Base-by-base conservation (phyloP, 2,797 vertebrate species). In the Gadopsis marmoratus region DNA sequence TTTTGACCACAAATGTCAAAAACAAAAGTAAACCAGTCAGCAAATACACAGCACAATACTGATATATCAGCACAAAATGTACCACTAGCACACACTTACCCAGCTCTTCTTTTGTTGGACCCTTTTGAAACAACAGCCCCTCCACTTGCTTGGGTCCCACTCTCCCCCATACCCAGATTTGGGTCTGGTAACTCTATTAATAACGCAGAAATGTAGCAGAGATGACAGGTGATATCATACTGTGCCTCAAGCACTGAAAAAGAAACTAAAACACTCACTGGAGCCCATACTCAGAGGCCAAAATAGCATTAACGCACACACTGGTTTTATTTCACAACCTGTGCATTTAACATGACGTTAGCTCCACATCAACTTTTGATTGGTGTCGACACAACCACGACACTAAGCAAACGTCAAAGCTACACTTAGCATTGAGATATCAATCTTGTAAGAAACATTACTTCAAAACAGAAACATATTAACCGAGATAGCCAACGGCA, bases 111-210 rank as follows among this genome's bases (percentile, higher is more conserved):
- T 90, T 99, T 99, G 92, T 88, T 96, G 88, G 91, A 87, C 23
- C 97, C 91, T 64, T 98, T 96, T 69, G 96, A 95, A 35, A 94
- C 93, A 1, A 96, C 85, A n/a, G 94, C 90, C 65, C 94, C 96
- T 33, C 92, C 94, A 3, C 94, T 91, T 45, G 91, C 93, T 16
- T 96, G 86, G 69, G 90, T 95, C 71, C 95, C 97, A 17, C 96
- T 94, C 60, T 94, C 91, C 9, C 95, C 92, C 76, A 97, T 86
- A 3, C 95, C 95, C 93, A 98, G 90, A n/a, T 95, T 91, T 53
- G 96, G 83, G 21, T 99, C 97, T 7, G 97, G 81, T 94, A 99
- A 95, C 74, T 99, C 98, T 98, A 92, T 86, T 71, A 91, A 91
- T 90, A 91, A 89, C 82, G 89, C 48, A 87, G 59, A 26, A 65